Base-by-base conservation (phyloP, 2,113 vertebrate species). In the Eptesicus fuscus region DNA sequence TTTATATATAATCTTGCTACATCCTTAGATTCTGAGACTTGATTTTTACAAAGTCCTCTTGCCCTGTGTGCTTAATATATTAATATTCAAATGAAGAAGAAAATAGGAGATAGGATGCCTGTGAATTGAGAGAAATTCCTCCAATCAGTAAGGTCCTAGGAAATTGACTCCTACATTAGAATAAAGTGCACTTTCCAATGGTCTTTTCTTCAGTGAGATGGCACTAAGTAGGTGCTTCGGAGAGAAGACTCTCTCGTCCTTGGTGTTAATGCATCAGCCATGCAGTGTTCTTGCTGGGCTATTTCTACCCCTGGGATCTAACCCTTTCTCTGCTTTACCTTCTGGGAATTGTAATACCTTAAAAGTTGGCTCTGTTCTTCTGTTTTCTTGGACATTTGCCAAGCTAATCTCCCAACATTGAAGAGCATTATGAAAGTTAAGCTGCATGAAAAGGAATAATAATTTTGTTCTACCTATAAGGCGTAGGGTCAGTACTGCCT, bases 361-460 rank as follows among this genome's bases (percentile, higher is more conserved):
- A 83, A 95, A 95, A 90, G 17, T 83, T 89, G 92, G 63, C 74
- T 90, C 77, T 78, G 32, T 67, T 94, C 92, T 88, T 97, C 95
- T 97, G 56, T 96, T 97, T 97, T 94, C 47, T 71, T 94, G 96
- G 92, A 80, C 93, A 65, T 91, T 93, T 95, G 90, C 96, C 83
- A 88, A 63, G 92, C 94, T 97, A 96, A 98, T 97, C 90, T 98
- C 63, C 87, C 94, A 86, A 93, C 95, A 96, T 67, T 90, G 95
- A 88, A 96, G 96, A 95, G 96, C 88, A 71, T 94, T 92, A 32
- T 95, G 97, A 94, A 94, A 96, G 95, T 93, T 74, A 96, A 96
- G 95, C 94, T 96, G 91, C 79, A 93, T 96, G 94, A 96, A 96
- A 97, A 97, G 95, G 96, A 95, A 97, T 94, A 91, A 96, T 96